Percentiles rank a stretch among this genome's conserved stretches.
phyloP scores from a whole-genome alignment of 2,888 invertebrate species.

The Drosophila koepferae region DNA sequence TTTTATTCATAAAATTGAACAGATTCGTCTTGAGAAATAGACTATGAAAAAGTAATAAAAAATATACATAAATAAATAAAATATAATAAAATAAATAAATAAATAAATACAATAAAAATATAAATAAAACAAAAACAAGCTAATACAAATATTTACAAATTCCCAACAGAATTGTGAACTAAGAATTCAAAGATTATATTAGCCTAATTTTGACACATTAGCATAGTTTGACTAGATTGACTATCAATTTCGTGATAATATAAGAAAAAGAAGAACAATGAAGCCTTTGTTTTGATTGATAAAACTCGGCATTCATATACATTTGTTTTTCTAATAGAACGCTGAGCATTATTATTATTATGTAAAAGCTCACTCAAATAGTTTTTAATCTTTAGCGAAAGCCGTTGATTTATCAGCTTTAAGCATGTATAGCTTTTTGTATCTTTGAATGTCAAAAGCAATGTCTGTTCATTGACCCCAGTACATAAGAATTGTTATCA shows the following conservation, averaged over 20 bases:
- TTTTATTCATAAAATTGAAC: background rate
- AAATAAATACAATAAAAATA: background rate
- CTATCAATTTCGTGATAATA: background rate
- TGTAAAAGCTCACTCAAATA: background rate
- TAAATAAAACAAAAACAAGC: background rate
- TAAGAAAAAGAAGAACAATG: background rate
- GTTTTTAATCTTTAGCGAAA: background rate
- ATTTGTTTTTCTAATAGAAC: background rate
- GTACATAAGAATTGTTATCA: conserved; percentile 51
- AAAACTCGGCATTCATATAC: background rate
- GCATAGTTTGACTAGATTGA: background rate
- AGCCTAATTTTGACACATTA: background rate
- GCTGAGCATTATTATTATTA: background rate
- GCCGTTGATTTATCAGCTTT: background rate
- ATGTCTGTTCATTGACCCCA: conserved; percentile 32
- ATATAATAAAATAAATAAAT: background rate
- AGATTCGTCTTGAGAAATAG: background rate
- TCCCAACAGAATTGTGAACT: background rate
- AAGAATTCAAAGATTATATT: background rate
- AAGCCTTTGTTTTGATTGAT: background rate
- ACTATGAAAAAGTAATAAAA: background rate
- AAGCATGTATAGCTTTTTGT: background rate
- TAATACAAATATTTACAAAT: background rate
- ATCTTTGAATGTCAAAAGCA: background rate
- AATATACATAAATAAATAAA: too few species aligned